A percentile compares a stretch with the other conserved stretches of the same genome.
These are phyloP conservation scores for Puntigrus tetrazona DNA, from an alignment of 2,113 vertebrate species.

Conservation along the genomic window DNA sequence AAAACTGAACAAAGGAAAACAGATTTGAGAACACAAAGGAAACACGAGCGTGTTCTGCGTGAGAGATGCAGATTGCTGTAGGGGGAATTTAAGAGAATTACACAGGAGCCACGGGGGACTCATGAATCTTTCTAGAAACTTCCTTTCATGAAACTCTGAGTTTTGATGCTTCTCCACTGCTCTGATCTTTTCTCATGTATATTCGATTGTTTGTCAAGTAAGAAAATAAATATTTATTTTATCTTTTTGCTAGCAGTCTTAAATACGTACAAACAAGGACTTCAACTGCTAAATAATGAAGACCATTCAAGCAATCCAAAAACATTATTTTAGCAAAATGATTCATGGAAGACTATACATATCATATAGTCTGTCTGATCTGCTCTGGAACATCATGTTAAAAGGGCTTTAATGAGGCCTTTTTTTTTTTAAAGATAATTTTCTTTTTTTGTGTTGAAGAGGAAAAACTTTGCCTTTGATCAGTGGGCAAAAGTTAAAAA, in stretches of 20 bases:
- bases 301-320: not conserved
- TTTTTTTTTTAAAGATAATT: not conserved
- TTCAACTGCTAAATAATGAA: not conserved
- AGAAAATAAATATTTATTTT: not conserved
- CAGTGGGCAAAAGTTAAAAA: not conserved
- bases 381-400: not conserved
- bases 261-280: not conserved
- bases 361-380: not conserved
- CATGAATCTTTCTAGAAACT: not conserved
- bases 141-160: not conserved
- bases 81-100: not conserved
- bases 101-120: not conserved
- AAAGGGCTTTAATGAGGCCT: not conserved
- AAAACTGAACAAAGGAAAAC: not conserved
- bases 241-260: not conserved
- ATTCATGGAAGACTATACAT: not conserved
- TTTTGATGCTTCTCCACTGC: conserved; percentile 4
- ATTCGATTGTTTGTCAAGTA: not conserved
- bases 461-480: not conserved
- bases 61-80: not conserved
- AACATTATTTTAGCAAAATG: not conserved
- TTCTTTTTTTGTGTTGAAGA: not conserved
- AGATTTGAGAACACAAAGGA: not conserved
- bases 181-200: not conserved
- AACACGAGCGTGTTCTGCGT: not conserved